Evolutionary conservation across 2,113 vertebrate genomes (phyloP).

Genomic region (Heloderma charlesbogerti): DNA sequence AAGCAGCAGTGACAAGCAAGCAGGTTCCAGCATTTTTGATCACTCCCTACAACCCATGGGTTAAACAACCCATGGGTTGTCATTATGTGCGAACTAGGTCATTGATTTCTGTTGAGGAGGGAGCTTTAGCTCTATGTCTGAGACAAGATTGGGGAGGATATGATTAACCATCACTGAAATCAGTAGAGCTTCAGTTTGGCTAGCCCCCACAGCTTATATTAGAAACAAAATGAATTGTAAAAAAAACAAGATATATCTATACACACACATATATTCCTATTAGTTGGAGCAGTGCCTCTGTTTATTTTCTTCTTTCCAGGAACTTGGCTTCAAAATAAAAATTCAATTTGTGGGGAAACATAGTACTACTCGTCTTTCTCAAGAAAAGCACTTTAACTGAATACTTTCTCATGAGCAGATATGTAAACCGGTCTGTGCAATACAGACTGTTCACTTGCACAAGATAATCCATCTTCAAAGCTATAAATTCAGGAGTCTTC

Average conservation of each 20-base stretch:
- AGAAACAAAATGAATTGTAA: neutral
- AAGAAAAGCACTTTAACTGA: constrained; percentile 18
- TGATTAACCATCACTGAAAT: constrained; percentile 44
- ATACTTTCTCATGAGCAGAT: constrained; percentile 46
- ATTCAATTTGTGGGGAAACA: neutral
- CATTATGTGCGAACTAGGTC: neutral
- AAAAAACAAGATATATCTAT: neutral
- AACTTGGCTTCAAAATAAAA: constrained; percentile 33
- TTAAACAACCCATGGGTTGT: too few relatives aligned
- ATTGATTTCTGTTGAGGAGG: constrained; percentile 23
- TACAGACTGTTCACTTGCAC: constrained; percentile 43
- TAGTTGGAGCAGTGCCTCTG: neutral
- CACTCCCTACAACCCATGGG: too few relatives aligned
- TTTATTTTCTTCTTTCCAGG: neutral
- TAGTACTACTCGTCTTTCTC: neutral
- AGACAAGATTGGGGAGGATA: constrained; percentile 38
- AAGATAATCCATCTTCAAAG: constrained; percentile 67
- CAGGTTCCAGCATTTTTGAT: too few relatives aligned
- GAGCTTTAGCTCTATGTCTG: too few relatives aligned
- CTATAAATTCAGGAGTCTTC: constrained; percentile 40
- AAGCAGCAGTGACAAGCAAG: too few relatives aligned
- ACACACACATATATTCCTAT: too few relatives aligned
- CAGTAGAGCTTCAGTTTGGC: neutral
- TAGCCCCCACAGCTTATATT: neutral
- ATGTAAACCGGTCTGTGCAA: constrained; percentile 42